Base-by-base conservation (phyloP, 1,140 invertebrate species). In the Drosophila sturtevanti region DNA sequence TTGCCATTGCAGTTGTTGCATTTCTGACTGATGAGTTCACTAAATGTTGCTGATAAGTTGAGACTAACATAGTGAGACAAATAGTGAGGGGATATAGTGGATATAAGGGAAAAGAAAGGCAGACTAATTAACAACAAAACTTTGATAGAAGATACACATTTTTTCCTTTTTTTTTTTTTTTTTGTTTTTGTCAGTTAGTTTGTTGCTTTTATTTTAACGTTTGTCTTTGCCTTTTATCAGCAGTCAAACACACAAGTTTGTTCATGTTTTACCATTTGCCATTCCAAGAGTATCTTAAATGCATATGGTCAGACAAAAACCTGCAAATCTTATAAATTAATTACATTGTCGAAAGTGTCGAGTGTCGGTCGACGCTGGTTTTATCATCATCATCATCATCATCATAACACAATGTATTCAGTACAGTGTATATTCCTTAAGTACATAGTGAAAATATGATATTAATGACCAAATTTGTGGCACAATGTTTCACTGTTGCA, bases 291-390 rank as follows among this genome's bases (percentile, higher is more conserved):
- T 63, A 61, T 60, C 37, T 24, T 65, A 78, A 64, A 62, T 65
- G 56, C 31, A 61, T 37, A 66, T 44, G 31, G 12, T 27, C 41
- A 48, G 54, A 58, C 38, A 54, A 27, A 72, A 79, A 64, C 51
- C 52, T 54, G 51, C 18, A 48, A 48, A 48, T 48, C 41, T 48
- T 11, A 16, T 4, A 48, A 72, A 81, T 81, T 76, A 79, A 81
- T 81, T 76, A 76, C 65, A 63, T 63, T 81, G 65, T 71, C 68
- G 62, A 64, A 75, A 71, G 31, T 66, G 31, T 69, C 38, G 41
- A 78, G 55, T 44, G 18, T 56, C 52, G 22, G 11, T 21, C 51
- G n/a, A 12, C n/a, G n/a, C 52, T 14, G 21, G 24, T 10, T 10
- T 21, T 35, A 12, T 12, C 34, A 35, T 35, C n/a, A n/a, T n/a